phyloP scores from a whole-genome alignment of 2,113 vertebrate species.

The Phalacrocorax brasilianus region DNA sequence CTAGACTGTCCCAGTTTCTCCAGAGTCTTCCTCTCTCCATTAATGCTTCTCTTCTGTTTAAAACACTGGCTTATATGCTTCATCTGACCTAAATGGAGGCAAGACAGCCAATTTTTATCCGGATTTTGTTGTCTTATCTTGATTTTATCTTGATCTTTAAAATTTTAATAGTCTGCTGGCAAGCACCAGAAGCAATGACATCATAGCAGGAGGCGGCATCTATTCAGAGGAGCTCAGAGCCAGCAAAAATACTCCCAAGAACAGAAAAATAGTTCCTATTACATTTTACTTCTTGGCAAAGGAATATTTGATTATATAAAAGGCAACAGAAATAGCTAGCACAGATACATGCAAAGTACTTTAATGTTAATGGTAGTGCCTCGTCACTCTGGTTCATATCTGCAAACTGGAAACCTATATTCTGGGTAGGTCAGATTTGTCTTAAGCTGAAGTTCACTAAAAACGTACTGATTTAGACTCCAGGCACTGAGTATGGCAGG shows the following conservation, averaged over 20 bases:
- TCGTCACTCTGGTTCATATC: neutral
- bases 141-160: neutral
- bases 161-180: neutral
- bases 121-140: neutral
- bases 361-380: neutral
- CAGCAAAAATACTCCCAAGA: slow-evolving; percentile 42
- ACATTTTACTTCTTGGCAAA: slow-evolving; percentile 38
- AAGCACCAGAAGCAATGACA: slow-evolving; percentile 18
- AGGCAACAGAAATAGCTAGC: slow-evolving; percentile 15
- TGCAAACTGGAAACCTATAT: neutral
- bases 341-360: neutral
- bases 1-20: neutral
- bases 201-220: slow-evolving; percentile 58
- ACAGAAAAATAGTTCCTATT: slow-evolving; percentile 49
- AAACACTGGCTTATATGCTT: neutral
- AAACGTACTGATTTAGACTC: neutral
- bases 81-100: neutral
- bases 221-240: slow-evolving; percentile 46
- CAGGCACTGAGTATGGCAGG: neutral
- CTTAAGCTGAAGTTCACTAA: neutral
- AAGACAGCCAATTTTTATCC: neutral
- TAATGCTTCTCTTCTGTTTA: neutral
- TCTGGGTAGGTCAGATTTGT: slow-evolving; percentile 23
- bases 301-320: slow-evolving; percentile 39
- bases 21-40: neutral